These are phyloP conservation scores for Pristionchus maxplancki DNA, from an alignment of 2,888 invertebrate species.

Conservation along the genomic window DNA sequence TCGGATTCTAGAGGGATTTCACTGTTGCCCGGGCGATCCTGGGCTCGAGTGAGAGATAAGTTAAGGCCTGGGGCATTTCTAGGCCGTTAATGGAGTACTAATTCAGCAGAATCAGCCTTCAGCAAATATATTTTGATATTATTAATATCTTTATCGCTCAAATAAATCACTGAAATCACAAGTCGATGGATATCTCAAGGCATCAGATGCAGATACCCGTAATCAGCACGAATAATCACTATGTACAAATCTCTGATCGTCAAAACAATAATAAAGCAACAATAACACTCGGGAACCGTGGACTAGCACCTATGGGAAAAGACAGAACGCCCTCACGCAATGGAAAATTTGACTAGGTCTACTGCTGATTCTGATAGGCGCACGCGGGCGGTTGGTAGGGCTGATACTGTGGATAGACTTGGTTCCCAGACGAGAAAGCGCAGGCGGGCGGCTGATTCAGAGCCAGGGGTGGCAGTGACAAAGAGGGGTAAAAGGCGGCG, in stretches of 20 bases:
- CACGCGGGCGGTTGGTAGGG: neutral
- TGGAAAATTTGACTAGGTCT: neutral
- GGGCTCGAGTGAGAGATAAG: too few species aligned
- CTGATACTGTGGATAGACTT: neutral
- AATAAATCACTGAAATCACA: too few species aligned
- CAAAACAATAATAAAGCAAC: neutral
- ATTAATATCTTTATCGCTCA: too few species aligned
- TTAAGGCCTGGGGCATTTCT: too few species aligned
- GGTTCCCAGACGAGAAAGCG: neutral
- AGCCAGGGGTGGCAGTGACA: conserved; percentile 1
- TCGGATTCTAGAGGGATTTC: neutral
- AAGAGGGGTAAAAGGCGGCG: neutral
- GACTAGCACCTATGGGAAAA: neutral
- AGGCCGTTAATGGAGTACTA: too few species aligned
- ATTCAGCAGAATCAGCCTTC: too few species aligned
- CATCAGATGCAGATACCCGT: neutral
- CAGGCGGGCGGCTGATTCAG: neutral
- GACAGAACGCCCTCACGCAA: neutral
- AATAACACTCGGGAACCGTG: neutral
- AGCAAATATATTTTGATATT: too few species aligned
- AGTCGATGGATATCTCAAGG: too few species aligned
- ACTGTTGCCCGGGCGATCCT: neutral
- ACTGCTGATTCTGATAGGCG: conserved; percentile 12
- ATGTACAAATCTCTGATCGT: neutral
- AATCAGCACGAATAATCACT: neutral